A percentile compares a stretch with the other conserved stretches of the same genome.
Conservation (phyloP, 2,888 invertebrate species). For the Schizotus pectinicornis region DNA sequence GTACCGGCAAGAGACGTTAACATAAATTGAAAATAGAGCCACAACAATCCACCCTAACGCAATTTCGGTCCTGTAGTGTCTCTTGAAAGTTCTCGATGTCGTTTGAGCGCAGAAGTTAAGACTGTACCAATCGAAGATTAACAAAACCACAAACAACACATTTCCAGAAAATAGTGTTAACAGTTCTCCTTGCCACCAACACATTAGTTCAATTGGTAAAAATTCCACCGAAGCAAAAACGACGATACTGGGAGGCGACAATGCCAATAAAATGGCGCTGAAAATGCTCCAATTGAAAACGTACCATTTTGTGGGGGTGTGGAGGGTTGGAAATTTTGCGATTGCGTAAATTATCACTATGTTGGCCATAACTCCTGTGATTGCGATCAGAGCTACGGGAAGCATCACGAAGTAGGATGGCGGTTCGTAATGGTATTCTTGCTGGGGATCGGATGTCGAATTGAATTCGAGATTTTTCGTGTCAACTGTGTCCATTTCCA, state of each 20-base stretch:
- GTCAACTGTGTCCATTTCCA: too few species aligned
- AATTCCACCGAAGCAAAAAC: conserved; percentile 15
- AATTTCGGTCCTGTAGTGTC: conserved; percentile 10
- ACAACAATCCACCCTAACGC: conserved; percentile 22
- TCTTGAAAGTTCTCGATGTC: conserved; percentile 17
- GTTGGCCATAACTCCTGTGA: conserved; percentile 19
- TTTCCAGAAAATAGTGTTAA: conserved; percentile 22
- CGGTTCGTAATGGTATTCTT: too few species aligned
- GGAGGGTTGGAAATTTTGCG: conserved; percentile 6
- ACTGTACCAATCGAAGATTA: conserved; percentile 29
- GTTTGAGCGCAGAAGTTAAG: conserved; percentile 7
- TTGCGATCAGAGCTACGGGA: conserved; percentile 1
- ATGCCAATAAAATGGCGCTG: conserved; percentile 23
- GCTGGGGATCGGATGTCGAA: too few species aligned
- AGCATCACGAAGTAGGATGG: conserved; percentile 18
- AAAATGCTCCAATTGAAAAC: conserved; percentile 30
- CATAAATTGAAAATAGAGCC: conserved; percentile 3
- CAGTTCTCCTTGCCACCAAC: conserved; percentile 19
- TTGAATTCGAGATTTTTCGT: too few species aligned
- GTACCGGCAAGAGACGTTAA: too few species aligned
- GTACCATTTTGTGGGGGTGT: conserved; percentile 25
- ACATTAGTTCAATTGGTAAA: conserved; percentile 13
- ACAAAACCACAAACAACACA: conserved; percentile 20
- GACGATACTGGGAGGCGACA: conserved; percentile 11
- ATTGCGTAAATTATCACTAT: conserved; percentile 18